phyloP scores from a whole-genome alignment of 2,888 invertebrate species.

The Melinopterus prodromus region DNA sequence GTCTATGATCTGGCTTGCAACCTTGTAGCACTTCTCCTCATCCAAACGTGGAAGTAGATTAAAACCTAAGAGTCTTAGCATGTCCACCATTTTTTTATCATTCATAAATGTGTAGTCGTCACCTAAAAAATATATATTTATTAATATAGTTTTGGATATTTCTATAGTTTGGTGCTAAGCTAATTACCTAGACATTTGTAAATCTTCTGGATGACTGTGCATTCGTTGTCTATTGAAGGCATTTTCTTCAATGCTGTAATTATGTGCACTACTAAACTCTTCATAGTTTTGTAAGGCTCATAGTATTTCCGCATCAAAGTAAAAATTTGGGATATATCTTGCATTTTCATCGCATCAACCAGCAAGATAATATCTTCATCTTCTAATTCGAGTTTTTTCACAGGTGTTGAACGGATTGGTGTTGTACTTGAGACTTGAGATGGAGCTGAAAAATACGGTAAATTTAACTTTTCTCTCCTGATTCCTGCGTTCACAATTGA shows the following conservation, averaged over 20 bases:
- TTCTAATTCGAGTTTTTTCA: constrained; percentile 5
- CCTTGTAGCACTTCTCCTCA: constrained; percentile 21
- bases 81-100: constrained; percentile 17
- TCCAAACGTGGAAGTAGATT: constrained; percentile 33
- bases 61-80: constrained; percentile 30
- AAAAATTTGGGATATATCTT: constrained; percentile 15
- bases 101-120: background rate
- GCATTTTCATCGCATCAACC: background rate
- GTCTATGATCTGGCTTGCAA: constrained; percentile 20
- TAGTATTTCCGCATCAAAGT: constrained; percentile 23
- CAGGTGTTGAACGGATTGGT: background rate
- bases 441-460: background rate
- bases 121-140: background rate
- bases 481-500: no score
- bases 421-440: background rate
- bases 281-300: constrained; percentile 13
- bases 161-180: background rate
- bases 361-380: constrained; percentile 23
- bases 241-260: constrained; percentile 19
- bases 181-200: constrained; percentile 27
- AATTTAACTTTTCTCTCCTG: no score
- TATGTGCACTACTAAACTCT: constrained; percentile 23
- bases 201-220: constrained; percentile 19
- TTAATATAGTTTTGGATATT: background rate
- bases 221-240: background rate